phyloP scores from a whole-genome alignment of 2,888 invertebrate species.

The Rambutsinella grinnellia region DNA sequence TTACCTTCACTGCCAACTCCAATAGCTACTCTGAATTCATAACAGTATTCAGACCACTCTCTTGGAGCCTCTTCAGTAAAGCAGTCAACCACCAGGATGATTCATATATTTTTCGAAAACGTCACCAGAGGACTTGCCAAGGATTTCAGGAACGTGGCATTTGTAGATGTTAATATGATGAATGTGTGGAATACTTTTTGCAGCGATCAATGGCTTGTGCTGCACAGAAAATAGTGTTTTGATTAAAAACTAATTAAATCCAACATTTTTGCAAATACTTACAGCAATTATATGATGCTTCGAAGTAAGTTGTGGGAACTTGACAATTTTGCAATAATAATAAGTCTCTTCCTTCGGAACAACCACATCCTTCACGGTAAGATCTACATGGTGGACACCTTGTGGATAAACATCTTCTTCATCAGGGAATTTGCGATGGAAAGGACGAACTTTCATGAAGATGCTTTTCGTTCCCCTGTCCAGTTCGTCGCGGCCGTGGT shows the following conservation, averaged over 20 bases:
- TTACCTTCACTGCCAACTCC: constrained; percentile 87
- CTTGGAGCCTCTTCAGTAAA: constrained; percentile 81
- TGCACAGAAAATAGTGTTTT: too few species aligned
- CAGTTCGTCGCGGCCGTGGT: constrained; percentile 71
- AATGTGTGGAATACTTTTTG: constrained; percentile 75
- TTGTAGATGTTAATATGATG: constrained; percentile 92
- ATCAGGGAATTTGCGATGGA: constrained; percentile 20
- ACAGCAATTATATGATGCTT: constrained; percentile 87
- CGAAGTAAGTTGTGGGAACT: constrained; percentile 76
- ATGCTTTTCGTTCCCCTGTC: constrained; percentile 79
- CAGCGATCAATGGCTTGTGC: constrained; percentile 72
- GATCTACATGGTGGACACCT: constrained; percentile 16
- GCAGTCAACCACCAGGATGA: constrained; percentile 75
- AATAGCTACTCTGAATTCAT: constrained; percentile 85
- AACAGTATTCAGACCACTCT: constrained; percentile 84
- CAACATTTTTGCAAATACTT: constrained; percentile 68
- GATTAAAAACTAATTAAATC: too few species aligned
- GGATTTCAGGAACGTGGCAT: constrained; percentile 71
- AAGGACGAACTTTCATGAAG: constrained; percentile 70
- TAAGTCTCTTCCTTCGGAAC: constrained; percentile 74
- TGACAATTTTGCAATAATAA: constrained; percentile 91
- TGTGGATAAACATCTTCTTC: constrained; percentile 40
- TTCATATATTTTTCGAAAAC: constrained; percentile 79
- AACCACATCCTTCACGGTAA: constrained; percentile 14
- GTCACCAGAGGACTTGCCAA: constrained; percentile 39